Evolutionary conservation across 2,113 vertebrate species (phyloP), one percentile per base, ranked within the genome.

Genomic region (Sphaerodactylus townsendi): DNA sequence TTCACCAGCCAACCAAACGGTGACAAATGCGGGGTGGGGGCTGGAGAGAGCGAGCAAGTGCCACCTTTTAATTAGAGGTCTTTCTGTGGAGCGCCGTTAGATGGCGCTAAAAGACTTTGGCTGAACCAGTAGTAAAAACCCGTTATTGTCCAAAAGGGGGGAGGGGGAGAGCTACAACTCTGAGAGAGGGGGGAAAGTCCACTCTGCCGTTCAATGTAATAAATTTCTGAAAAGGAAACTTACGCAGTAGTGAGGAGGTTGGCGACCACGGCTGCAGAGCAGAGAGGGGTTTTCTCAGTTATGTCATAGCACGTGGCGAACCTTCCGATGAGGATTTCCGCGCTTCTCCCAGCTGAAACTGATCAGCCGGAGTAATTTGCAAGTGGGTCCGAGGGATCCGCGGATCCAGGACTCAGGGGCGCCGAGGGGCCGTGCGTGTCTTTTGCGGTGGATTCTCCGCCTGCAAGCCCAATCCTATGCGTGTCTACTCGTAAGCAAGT

Each of bases 61-160:
- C 19, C 2, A 28, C 8, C 50, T 59, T 59, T 68, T 80, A 19
- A 7, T 21, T 2, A 1, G 83, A 68, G 50, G 7, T 68, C 46
- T 74, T 84, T 78, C 70, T 64, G 35, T 56, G 79, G 83, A 30
- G 81, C 48, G 14, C 96, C 96, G 86, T 95, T 96, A 97, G 96
- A 88, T 96, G 96, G 96, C 96, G 95, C 96, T 94, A 92, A 92
- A 87, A 96, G 95, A 92, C 96, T 68, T 96, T 94, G 15, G n/a
- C n/a, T n/a, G 79, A 94, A 96, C 94, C 91, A 87, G 83, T 87
- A 64, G 89, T 7, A 53, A 82, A 48, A 85, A 23, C 25, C 0
- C 86, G 10, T 64, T 30, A 17, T 50, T 83, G 90, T 84, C 85
- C 66, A 62, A 88, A 92, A 85, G n/a, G n/a, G n/a, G n/a, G 89